These are phyloP conservation scores for Mixornis gularis DNA, from an alignment of 2,113 vertebrate genomes.

Conservation along the genomic window DNA sequence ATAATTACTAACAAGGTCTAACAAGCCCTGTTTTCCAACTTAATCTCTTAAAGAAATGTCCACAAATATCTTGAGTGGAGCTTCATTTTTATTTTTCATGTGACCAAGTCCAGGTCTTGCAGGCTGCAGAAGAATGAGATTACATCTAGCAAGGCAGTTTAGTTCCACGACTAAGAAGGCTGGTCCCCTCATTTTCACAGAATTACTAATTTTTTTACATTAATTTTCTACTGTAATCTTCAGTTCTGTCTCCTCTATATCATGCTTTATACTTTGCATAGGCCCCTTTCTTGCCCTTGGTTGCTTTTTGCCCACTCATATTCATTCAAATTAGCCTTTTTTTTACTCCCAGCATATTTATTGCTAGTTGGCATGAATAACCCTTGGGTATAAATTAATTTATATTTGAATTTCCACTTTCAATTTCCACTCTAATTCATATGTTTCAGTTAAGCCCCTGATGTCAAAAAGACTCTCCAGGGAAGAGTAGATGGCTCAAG, in stretches of 20 bases:
- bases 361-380: slow-evolving; percentile 57
- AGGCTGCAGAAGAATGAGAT: background rate
- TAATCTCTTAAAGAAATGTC: background rate
- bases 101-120: background rate
- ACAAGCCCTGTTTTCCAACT: background rate
- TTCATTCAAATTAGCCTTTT: slow-evolving; percentile 58
- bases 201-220: background rate
- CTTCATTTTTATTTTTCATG: background rate
- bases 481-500: slow-evolving; percentile 1
- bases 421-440: slow-evolving; percentile 64
- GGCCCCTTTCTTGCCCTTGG: slow-evolving; percentile 53
- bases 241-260: background rate
- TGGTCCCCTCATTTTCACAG: background rate
- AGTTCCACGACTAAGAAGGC: background rate
- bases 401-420: slow-evolving; percentile 67
- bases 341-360: slow-evolving; percentile 57
- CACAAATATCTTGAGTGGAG: background rate
- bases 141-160: background rate
- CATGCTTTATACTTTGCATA: slow-evolving; percentile 20
- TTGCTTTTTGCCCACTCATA: slow-evolving; percentile 35
- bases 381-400: slow-evolving; percentile 68
- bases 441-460: slow-evolving; percentile 47
- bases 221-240: background rate
- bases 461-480: slow-evolving; percentile 31
- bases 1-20: background rate